Conservation (phyloP, 2,113 vertebrate species). For the Platysternon megacephalum region DNA sequence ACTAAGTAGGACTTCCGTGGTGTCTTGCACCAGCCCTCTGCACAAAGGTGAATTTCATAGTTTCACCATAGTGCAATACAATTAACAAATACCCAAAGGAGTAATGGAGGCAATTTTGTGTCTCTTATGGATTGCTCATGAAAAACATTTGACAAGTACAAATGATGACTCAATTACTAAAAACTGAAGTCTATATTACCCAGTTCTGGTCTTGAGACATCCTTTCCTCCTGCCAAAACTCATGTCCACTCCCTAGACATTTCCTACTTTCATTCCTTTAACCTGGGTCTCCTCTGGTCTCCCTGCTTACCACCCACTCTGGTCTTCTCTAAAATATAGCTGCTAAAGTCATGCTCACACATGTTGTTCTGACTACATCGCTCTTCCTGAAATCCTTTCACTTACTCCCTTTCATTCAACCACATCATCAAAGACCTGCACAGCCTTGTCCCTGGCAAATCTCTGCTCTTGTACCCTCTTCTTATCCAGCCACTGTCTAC, state of each 20-base stretch:
- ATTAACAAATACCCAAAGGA: not conserved
- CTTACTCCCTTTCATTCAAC: not conserved
- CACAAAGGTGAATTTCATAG: not conserved
- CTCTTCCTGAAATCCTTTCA: accelerated
- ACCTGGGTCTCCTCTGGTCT: no score
- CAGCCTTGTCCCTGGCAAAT: not conserved
- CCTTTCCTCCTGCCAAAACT: no score
- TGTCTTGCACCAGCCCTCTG: not conserved
- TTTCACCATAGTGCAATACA: not conserved
- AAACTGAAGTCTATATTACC: not conserved
- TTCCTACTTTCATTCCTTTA: not conserved
- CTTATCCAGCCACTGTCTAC: not conserved
- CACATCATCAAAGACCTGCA: not conserved
- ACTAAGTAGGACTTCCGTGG: not conserved
- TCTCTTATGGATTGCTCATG: no score
- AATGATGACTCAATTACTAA: not conserved
- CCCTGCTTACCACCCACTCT: not conserved
- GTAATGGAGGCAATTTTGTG: not conserved
- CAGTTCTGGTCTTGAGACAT: not conserved
- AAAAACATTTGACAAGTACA: not conserved
- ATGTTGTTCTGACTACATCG: not conserved
- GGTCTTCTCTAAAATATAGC: not conserved
- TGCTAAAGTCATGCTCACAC: not conserved
- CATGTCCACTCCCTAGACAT: no score
- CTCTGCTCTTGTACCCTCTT: not conserved